Percentiles rank a stretch among this genome's conserved stretches.
phyloP scores from a whole-genome alignment of 2,888 invertebrate species.

The Calliopum simillimum region DNA sequence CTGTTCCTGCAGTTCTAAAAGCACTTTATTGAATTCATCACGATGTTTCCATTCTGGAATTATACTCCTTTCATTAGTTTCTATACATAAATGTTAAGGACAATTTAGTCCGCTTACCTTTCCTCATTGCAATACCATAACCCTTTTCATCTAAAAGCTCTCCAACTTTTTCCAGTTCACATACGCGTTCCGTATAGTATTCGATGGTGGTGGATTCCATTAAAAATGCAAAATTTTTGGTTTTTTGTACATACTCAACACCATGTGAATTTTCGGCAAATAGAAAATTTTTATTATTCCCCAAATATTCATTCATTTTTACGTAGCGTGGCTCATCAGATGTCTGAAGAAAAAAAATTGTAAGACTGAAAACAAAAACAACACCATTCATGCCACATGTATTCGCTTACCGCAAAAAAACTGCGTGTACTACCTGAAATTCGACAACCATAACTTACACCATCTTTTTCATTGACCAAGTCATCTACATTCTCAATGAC shows the following conservation, averaged over 20 bases:
- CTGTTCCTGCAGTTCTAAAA: constrained; percentile 86
- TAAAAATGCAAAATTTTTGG: constrained; percentile 75
- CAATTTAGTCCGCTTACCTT: constrained; percentile 68
- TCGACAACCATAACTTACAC: constrained; percentile 88
- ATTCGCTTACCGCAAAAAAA: constrained; percentile 87
- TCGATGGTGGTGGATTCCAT: constrained; percentile 85
- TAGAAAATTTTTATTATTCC: constrained; percentile 69
- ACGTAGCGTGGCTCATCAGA: constrained; percentile 81
- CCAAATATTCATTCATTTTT: constrained; percentile 85
- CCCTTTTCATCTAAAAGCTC: constrained; percentile 77
- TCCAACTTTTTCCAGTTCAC: constrained; percentile 73
- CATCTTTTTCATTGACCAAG: constrained; percentile 79
- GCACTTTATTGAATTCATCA: constrained; percentile 81
- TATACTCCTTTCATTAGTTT: too few species aligned
- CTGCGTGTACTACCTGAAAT: constrained; percentile 84
- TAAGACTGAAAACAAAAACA: neutral
- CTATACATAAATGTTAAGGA: too few species aligned
- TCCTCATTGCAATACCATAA: constrained; percentile 79
- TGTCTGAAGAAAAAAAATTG: constrained; percentile 67
- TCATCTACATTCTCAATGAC: constrained; percentile 84
- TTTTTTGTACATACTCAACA: constrained; percentile 66
- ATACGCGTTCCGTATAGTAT: constrained; percentile 75
- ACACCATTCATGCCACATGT: neutral
- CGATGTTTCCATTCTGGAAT: constrained; percentile 71
- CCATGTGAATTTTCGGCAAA: constrained; percentile 71